These are phyloP conservation scores for Temnothorax longispinosus DNA, from an alignment of 1,140 invertebrate genomes.

Conservation along the genomic window DNA sequence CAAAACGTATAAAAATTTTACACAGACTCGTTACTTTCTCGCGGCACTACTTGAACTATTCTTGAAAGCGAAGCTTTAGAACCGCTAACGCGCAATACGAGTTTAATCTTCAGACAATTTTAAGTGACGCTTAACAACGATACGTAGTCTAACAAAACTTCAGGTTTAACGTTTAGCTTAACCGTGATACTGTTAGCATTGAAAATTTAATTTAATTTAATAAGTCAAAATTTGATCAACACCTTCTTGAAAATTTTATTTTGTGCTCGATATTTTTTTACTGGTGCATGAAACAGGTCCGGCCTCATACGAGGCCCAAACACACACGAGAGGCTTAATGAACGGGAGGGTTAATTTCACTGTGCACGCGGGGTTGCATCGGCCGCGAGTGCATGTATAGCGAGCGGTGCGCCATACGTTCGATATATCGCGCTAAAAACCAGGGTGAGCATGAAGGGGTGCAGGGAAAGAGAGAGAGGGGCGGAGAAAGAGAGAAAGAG, in stretches of 20 bases:
- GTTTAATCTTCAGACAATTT: background rate
- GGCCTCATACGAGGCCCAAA: background rate
- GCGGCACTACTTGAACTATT: background rate
- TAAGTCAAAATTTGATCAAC: background rate
- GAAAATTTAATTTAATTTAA: background rate
- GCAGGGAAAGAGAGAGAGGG: background rate
- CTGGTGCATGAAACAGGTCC: background rate
- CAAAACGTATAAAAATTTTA: conserved; percentile 37
- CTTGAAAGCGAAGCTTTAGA: conserved; percentile 1
- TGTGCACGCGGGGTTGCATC: conserved; percentile 9
- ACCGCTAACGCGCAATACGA: too few species aligned
- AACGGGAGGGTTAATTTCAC: conserved; percentile 32
- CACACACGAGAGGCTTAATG: background rate
- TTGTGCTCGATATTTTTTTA: background rate
- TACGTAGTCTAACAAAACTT: background rate
- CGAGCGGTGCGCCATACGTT: conserved; percentile 36
- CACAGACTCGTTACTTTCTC: background rate
- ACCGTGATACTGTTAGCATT: background rate
- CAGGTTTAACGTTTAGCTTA: background rate
- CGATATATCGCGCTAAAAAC: conserved; percentile 31
- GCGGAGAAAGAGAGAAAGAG: background rate
- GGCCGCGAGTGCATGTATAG: conserved; percentile 28
- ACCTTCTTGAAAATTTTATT: background rate
- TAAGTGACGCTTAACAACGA: background rate
- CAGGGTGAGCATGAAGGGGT: conserved; percentile 6